Evolutionary conservation across 2,797 vertebrate species (phyloP), one percentile per base, ranked within the genome.

Genomic region (Anguilla pacifica): DNA sequence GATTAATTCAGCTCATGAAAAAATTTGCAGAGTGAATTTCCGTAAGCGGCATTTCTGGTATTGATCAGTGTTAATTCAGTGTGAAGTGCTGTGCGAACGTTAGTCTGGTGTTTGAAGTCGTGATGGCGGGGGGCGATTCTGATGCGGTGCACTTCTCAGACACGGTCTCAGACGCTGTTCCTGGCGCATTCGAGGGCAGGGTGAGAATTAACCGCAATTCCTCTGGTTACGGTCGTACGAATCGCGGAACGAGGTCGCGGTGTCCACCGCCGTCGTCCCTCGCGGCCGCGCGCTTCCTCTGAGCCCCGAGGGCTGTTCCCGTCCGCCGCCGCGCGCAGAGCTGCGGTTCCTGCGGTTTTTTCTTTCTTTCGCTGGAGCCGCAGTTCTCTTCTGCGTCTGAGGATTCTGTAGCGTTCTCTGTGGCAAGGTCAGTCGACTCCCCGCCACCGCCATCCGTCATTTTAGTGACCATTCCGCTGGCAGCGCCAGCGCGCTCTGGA

Each of bases 361-460:
- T 4, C 1, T 43, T 13, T 82, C 13, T 43, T 43, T 4, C 39
- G 39, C 22, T 51, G 46, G 19, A 22, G 35, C 19, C 43, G 39
- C 35, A 79, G 74, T 79, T 79, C 31, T 79, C 35, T 79, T 74
- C 72, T 39, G 31, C 43, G 74, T 79, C 74, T 79, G 35, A 17
- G 74, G 3, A 11, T 46, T 79, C 74, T 82, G 79, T n/a, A 49
- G 79, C 43, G 6, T 82, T 82, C 39, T 82, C 79, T 82, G 79
- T 82, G 43, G 79, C 79, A 82, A 82, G 79, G 79, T 82, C 79
- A 82, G 46, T 11, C 19, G 43, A 10, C 22, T 15, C 25, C 49
- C 28, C n/a, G 77, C 77, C 77, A n/a, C 19, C 51, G 79, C 79
- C 22, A 82, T 82, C 79, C 7, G 51, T 82, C 79, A 82, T 82